phyloP scores from a whole-genome alignment of 2,113 vertebrate genomes.

The Naja naja region DNA sequence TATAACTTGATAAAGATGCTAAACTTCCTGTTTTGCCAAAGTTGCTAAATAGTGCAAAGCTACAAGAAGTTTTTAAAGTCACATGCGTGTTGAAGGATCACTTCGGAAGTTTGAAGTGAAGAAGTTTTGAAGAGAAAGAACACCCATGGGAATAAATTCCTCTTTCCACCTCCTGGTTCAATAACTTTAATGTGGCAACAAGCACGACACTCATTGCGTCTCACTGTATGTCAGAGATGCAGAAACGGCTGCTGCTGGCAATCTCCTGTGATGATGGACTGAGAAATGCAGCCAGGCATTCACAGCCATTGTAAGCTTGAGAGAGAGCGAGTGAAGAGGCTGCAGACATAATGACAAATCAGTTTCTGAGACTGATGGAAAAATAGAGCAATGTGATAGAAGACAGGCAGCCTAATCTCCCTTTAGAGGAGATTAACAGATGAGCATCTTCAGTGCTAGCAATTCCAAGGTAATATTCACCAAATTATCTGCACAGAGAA shows the following conservation, averaged over 20 bases:
- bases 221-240: background rate
- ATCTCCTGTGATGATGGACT: background rate
- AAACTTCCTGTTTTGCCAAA: background rate
- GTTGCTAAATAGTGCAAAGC: background rate
- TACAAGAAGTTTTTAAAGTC: background rate
- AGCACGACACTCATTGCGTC: background rate
- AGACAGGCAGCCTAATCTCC: background rate
- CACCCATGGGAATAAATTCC: background rate
- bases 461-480: background rate
- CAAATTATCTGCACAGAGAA: background rate
- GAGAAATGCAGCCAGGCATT: background rate
- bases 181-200: background rate
- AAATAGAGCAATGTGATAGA: background rate
- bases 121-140: background rate
- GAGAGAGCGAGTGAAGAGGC: background rate
- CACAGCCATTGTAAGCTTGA: background rate
- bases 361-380: background rate
- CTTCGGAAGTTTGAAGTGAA: background rate
- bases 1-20: background rate
- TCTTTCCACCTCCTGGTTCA: background rate
- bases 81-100: background rate
- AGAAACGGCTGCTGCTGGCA: background rate
- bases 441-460: background rate
- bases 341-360: background rate
- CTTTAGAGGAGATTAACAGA: background rate